Conservation (phyloP, 2,113 vertebrate species). For the Muntiacus muntjak region DNA sequence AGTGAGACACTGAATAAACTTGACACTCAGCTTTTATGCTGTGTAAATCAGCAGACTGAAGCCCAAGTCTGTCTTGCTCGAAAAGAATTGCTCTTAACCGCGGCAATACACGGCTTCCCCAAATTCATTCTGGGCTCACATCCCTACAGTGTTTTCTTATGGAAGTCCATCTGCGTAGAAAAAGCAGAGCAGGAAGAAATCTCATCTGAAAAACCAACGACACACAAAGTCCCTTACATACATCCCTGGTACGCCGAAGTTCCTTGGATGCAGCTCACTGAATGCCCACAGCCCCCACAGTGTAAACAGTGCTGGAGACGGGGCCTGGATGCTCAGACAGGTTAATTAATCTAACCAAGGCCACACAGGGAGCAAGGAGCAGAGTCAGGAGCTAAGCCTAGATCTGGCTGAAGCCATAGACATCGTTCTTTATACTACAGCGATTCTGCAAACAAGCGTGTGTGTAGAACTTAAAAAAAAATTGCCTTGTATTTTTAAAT, state of each 20-base stretch:
- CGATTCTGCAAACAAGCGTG: not conserved
- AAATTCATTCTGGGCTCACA: not conserved
- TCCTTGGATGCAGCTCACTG: not conserved
- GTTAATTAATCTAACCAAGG: not conserved
- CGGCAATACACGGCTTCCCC: not conserved
- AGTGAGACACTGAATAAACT: not conserved
- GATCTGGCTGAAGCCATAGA: not conserved
- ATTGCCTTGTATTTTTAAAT: not conserved
- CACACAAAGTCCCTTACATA: not conserved
- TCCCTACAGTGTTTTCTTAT: not conserved
- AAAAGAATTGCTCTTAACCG: not conserved
- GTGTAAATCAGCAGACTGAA: not conserved
- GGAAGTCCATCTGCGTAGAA: not conserved
- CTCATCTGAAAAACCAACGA: not conserved
- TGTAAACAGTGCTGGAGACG: not conserved
- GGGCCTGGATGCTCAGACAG: fast-evolving
- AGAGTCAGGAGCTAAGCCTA: not conserved
- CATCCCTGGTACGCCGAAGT: fast-evolving
- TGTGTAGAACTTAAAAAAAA: not conserved
- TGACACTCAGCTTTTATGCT: not conserved
- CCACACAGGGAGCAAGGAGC: not conserved
- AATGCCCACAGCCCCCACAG: not conserved
- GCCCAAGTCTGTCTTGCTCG: not conserved
- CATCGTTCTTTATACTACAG: not conserved
- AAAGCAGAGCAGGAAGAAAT: not conserved